phyloP scores from a whole-genome alignment of 2,888 invertebrate species.

The Panopea generosa region DNA sequence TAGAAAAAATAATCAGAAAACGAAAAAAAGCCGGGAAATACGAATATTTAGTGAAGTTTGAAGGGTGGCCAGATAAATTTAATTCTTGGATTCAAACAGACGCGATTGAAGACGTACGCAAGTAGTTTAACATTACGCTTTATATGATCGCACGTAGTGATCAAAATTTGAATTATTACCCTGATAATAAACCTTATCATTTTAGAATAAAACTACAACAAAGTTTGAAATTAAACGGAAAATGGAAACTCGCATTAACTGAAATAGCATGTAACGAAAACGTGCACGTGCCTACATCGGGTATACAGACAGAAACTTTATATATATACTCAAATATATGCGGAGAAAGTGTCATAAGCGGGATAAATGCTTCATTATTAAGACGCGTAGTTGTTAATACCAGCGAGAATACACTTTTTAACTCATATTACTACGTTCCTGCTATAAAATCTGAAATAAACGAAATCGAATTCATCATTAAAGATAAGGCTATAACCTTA shows the following conservation, averaged over 20 bases:
- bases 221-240: constrained; percentile 4
- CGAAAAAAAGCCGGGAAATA: neutral
- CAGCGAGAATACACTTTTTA: too few species aligned
- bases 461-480: too few species aligned
- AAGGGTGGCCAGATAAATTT: constrained; percentile 20
- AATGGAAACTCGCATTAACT: constrained; percentile 14
- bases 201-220: constrained; percentile 7
- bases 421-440: too few species aligned
- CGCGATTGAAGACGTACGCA: neutral
- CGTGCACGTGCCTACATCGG: too few species aligned
- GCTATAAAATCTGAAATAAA: neutral
- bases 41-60: constrained; percentile 9
- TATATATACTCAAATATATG: neutral
- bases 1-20: constrained; percentile 15
- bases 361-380: too few species aligned
- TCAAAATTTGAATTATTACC: constrained; percentile 1
- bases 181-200: constrained; percentile 3
- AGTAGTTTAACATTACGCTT: neutral
- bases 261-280: constrained; percentile 14
- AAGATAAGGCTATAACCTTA: too few species aligned
- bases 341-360: neutral
- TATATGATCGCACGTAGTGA: constrained; percentile 1
- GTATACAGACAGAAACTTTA: neutral
- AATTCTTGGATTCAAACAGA: constrained; percentile 12
- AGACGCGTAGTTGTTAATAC: too few species aligned